These are phyloP conservation scores for Mormyrus iriodes DNA, from an alignment of 2,113 vertebrate species.

Conservation along the genomic window DNA sequence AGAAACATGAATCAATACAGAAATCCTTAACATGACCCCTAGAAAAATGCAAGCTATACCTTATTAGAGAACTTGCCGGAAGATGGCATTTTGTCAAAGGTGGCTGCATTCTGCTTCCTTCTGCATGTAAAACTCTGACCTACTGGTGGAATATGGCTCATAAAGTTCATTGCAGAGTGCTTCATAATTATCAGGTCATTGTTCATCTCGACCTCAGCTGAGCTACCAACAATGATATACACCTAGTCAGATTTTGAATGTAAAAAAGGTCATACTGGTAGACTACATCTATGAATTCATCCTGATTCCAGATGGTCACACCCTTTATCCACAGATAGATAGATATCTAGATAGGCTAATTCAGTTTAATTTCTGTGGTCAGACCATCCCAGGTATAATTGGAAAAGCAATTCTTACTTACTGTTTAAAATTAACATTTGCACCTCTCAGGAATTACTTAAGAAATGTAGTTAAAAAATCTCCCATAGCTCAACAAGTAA, in stretches of 20 bases:
- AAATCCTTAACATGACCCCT: not conserved
- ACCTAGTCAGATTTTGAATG: not conserved
- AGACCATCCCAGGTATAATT: not conserved
- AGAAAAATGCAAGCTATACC: not conserved
- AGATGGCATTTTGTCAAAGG: not conserved
- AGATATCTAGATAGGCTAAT: not conserved
- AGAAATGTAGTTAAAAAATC: not conserved
- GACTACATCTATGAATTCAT: not conserved
- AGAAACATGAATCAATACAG: not conserved
- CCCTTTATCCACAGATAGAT: not conserved
- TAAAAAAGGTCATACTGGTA: not conserved
- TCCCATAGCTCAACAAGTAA: not conserved
- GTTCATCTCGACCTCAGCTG: not conserved
- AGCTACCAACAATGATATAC: not conserved
- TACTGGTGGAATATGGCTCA: not conserved
- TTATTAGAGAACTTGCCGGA: not conserved
- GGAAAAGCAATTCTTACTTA: not conserved
- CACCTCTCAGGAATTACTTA: not conserved
- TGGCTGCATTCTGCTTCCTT: not conserved
- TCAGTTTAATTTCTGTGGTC: not conserved
- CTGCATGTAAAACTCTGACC: not conserved
- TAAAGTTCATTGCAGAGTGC: not conserved
- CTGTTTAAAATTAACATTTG: not conserved
- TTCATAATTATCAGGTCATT: not conserved
- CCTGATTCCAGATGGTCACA: not conserved